These are phyloP conservation scores for Porites cylindrica DNA, from an alignment of 92 coral and sea anemone genomes.

Conservation along the genomic window DNA sequence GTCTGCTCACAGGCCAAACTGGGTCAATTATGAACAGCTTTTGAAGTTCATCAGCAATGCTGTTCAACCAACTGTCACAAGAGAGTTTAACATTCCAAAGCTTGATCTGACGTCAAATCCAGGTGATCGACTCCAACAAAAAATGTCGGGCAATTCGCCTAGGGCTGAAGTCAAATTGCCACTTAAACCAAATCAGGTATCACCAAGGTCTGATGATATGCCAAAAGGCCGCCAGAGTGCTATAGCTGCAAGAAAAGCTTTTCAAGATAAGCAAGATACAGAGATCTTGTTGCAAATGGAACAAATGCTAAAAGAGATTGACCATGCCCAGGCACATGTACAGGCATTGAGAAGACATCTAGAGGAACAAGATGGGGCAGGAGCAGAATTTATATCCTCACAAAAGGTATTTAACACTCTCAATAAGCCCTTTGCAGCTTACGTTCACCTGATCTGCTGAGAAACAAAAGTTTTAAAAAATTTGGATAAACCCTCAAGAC, in stretches of 20 bases:
- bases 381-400: constrained; percentile 61
- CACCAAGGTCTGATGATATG: constrained; percentile 74
- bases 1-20: constrained; percentile 86
- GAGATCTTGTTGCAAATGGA: constrained; percentile 82
- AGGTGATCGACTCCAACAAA: constrained; percentile 54
- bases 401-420: constrained; percentile 67
- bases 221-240: constrained; percentile 78
- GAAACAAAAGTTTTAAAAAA: too few relatives aligned
- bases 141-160: constrained; percentile 49
- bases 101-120: constrained; percentile 68
- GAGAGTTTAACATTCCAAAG: constrained; percentile 48
- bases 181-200: constrained; percentile 82
- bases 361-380: constrained; percentile 58
- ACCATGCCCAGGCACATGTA: constrained; percentile 47
- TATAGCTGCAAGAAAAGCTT: constrained; percentile 76
- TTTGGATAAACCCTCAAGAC: too few relatives aligned
- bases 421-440: too few relatives aligned
- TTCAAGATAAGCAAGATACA: constrained; percentile 84
- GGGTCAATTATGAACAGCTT: constrained; percentile 89
- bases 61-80: constrained; percentile 50
- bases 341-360: constrained; percentile 57
- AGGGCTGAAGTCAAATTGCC: constrained; percentile 60
- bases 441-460: too few relatives aligned
- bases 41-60: constrained; percentile 72
- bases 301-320: constrained; percentile 60